Percentiles rank a stretch among this genome's conserved stretches.
Evolutionary conservation across 2,113 vertebrate species (phyloP).

Genomic region (Calidris pygmaea): DNA sequence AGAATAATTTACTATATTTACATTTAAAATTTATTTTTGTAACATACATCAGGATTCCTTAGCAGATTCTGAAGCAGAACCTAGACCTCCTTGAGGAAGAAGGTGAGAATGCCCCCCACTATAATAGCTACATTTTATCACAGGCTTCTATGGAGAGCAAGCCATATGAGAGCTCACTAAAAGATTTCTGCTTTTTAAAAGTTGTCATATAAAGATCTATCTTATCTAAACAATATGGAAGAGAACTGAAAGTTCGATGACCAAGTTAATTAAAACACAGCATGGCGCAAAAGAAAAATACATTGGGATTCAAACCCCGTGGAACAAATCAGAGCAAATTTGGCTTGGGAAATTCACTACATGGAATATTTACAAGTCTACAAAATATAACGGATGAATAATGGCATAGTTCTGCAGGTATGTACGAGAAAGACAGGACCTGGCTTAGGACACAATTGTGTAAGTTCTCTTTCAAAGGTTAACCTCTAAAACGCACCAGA

Average conservation of each 20-base stretch:
- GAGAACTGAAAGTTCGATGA: neutral
- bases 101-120: neutral
- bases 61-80: neutral
- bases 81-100: neutral
- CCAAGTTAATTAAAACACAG: neutral
- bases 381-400: neutral
- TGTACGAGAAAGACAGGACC: neutral
- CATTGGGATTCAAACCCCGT: neutral
- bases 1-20: conserved; percentile 34
- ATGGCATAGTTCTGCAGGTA: neutral
- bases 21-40: conserved; percentile 25
- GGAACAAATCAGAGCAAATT: neutral
- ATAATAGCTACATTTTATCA: neutral
- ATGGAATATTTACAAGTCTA: neutral
- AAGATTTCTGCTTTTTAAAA: neutral
- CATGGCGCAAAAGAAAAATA: neutral
- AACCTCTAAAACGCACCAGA: neutral
- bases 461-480: neutral
- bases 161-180: neutral
- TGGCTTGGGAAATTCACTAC: neutral
- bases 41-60: neutral
- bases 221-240: neutral
- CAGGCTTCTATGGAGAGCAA: neutral
- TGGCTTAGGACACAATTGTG: neutral
- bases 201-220: neutral